These are phyloP conservation scores for Cichlasoma orientale DNA, from an alignment of 2,797 vertebrate genomes.

Conservation along the genomic window DNA sequence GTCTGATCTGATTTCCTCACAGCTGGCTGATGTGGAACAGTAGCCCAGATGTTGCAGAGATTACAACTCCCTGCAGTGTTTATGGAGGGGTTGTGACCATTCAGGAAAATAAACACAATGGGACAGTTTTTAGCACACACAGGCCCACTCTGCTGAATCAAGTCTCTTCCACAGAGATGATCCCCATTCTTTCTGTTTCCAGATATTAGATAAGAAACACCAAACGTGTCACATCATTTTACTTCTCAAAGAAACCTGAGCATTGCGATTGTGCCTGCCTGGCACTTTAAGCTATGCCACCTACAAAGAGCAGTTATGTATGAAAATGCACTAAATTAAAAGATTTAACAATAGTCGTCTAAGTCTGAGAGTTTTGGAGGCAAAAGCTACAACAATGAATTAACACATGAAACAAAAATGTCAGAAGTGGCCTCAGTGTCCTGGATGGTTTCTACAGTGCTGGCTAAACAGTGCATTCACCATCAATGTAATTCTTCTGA, in stretches of 20 bases:
- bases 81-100: slow-evolving; percentile 14
- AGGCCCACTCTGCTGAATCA: background rate
- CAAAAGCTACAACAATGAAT: background rate
- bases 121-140: background rate
- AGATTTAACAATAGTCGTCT: background rate
- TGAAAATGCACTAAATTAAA: background rate
- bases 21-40: slow-evolving; percentile 66
- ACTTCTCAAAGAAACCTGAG: background rate
- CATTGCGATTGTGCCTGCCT: background rate
- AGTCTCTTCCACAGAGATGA: background rate
- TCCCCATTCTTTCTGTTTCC: background rate
- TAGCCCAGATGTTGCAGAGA: slow-evolving; percentile 71
- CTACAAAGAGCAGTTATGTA: background rate
- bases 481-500: background rate
- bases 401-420: background rate
- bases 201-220: background rate
- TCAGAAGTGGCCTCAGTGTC: background rate
- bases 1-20: slow-evolving; percentile 67
- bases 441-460: background rate
- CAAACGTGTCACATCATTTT: background rate
- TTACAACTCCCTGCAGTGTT: slow-evolving; percentile 50
- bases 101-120: slow-evolving; percentile 61
- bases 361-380: background rate
- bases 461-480: background rate
- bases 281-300: background rate